These are phyloP conservation scores for Parambassis ranga DNA, from an alignment of 2,797 vertebrate genomes.

Conservation along the genomic window DNA sequence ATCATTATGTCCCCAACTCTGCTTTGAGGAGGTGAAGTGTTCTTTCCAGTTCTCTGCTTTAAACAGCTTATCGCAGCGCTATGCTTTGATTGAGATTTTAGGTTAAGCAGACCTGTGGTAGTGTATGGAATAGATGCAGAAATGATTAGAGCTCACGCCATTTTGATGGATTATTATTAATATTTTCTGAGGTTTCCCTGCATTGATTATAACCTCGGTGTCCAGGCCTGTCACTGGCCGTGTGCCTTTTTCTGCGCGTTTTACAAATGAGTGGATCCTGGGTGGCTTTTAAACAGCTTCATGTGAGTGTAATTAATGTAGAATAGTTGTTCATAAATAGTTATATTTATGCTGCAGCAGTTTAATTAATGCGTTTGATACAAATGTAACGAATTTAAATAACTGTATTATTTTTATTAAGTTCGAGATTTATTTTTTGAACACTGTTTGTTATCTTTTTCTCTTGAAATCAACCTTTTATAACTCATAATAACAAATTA, in stretches of 20 bases:
- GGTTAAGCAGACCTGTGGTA: not conserved
- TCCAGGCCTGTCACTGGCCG: constrained; percentile 14
- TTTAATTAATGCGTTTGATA: constrained; percentile 3
- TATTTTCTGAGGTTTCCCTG: constrained; percentile 1
- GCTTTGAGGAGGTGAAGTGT: constrained; percentile 36
- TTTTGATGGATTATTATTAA: not conserved
- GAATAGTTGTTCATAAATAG: not conserved
- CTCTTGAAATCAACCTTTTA: too few species aligned
- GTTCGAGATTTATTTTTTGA: not conserved
- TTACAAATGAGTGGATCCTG: constrained; percentile 22
- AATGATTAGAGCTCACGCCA: not conserved
- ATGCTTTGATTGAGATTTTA: constrained; percentile 10
- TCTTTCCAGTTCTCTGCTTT: constrained; percentile 20
- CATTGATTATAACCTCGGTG: constrained; percentile 27
- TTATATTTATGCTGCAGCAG: not conserved
- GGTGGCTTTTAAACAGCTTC: constrained; percentile 4
- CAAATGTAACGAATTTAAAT: not conserved
- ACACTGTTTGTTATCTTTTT: not conserved
- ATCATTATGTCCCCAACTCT: constrained; percentile 45
- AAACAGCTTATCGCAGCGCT: constrained; percentile 14
- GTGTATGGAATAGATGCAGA: not conserved
- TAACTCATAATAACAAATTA: too few species aligned
- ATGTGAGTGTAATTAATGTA: constrained; percentile 21
- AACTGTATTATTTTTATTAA: not conserved
- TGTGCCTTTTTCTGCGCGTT: constrained; percentile 7